Evolutionary conservation across 2,113 vertebrate species (phyloP).

Genomic region (Xenopus laevis): DNA sequence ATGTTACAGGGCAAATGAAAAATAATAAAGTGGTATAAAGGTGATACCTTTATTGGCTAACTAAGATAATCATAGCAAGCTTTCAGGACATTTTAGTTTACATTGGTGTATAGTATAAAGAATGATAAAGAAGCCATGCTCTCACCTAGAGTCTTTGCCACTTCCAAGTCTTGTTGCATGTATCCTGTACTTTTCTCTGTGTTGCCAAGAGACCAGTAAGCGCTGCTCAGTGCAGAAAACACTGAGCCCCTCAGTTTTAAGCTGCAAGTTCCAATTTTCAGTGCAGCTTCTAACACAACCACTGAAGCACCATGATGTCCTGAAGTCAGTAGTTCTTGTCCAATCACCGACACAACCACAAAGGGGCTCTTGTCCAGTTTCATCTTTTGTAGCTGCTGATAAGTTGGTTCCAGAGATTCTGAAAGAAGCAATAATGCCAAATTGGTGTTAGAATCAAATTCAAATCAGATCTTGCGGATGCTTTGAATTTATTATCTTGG

Average conservation of each 20-base stretch:
- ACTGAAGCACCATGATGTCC: slow-evolving; percentile 87
- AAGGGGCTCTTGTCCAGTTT: slow-evolving; percentile 98
- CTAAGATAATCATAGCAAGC: no score
- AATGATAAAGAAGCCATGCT: not conserved
- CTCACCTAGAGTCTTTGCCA: slow-evolving; percentile 62
- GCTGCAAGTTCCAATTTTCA: slow-evolving; percentile 96
- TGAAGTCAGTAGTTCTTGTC: slow-evolving; percentile 90
- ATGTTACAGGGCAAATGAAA: no score
- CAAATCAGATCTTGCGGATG: not conserved
- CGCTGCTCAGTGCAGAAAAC: slow-evolving; percentile 92
- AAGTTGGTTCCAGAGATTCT: slow-evolving; percentile 94
- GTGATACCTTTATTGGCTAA: no score
- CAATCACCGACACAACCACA: slow-evolving; percentile 94
- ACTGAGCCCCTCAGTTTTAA: slow-evolving; percentile 92
- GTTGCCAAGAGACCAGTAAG: slow-evolving; percentile 90
- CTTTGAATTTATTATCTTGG: no score
- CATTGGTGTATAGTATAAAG: no score
- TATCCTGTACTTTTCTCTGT: slow-evolving; percentile 88
- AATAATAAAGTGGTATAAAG: no score
- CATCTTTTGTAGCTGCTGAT: slow-evolving; percentile 97
- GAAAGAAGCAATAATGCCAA: slow-evolving; percentile 13
- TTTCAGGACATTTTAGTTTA: no score
- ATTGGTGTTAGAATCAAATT: not conserved
- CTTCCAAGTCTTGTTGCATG: slow-evolving; percentile 97
- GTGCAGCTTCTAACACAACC: slow-evolving; percentile 89